Evolutionary conservation across 2,113 vertebrate species (phyloP), one percentile per base, ranked within the genome.

Genomic region (Corydoras maculifer): DNA sequence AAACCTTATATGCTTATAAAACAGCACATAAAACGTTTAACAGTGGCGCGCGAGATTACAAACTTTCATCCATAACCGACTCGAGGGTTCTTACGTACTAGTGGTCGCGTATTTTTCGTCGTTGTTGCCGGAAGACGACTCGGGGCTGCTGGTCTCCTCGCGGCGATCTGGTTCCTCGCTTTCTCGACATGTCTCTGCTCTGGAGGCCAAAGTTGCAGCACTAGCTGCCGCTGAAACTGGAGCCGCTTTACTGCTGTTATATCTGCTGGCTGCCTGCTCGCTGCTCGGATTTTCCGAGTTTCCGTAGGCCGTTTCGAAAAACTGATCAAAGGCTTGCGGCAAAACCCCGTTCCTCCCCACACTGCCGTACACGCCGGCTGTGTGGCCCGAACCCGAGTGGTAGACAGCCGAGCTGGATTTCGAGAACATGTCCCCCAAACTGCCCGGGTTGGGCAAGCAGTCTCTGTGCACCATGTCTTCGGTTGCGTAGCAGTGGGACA

Each of bases 1-100:
- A 98, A 99, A 98, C 92, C 92, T 94, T 91, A 89, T 92, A 92
- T 90, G 93, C 94, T 95, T 98, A 98, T 99, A 99, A 98, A 99
- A 97, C 92, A 94, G 94, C 94, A 94, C 94, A 97, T 98, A 99
- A 99, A 98, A 86, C 87, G 91, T 88, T 98, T 97, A 98, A 97
- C 91, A 94, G 94, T 91, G 86, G 88, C 89, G 90, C 88, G 87
- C 87, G 87, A 84, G 88, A 86, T 88, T 89, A 88, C 86, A 88
- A 90, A 91, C 87, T 89, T 88, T 88, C 86, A 89, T 86, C 82
- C 88, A 85, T 80, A 87, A 87, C 82, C 83, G 57, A 83, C 87
- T 88, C 89, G 84, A 90, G 90, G 84, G 62, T 91, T 88, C 88
- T 90, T 90, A 97, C 95, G 92, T 94, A 99, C 96, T 91, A 91